Conservation (phyloP, 2,888 invertebrate genomes). For the Ophion costatus region DNA sequence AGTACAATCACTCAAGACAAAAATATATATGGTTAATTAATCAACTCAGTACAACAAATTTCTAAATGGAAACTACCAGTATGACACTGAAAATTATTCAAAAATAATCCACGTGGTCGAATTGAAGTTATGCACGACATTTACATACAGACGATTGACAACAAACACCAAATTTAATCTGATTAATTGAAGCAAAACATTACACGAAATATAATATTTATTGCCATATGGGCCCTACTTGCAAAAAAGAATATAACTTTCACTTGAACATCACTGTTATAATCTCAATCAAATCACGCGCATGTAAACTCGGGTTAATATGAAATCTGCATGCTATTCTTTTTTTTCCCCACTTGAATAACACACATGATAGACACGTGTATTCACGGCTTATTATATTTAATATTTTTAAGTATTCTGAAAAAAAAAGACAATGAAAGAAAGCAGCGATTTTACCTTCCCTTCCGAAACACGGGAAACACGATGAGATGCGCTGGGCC, state of each 20-base stretch:
- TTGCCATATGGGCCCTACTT: background rate
- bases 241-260: background rate
- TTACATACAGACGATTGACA: slow-evolving; percentile 15
- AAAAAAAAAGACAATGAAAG: background rate
- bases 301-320: background rate
- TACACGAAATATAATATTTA: background rate
- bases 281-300: background rate
- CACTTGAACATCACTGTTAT: background rate
- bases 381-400: background rate
- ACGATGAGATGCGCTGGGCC: background rate
- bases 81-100: background rate
- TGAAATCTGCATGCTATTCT: background rate
- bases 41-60: slow-evolving; percentile 15
- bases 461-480: background rate
- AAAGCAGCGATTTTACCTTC: background rate
- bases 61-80: background rate
- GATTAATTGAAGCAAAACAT: background rate
- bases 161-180: background rate
- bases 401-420: background rate
- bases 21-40: slow-evolving; percentile 13
- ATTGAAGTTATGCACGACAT: background rate
- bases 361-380: background rate
- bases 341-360: background rate
- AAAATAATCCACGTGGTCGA: background rate
- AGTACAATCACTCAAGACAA: slow-evolving; percentile 5